Conservation (phyloP, 2,113 vertebrate genomes). For the Dicrurus megarhynchus region DNA sequence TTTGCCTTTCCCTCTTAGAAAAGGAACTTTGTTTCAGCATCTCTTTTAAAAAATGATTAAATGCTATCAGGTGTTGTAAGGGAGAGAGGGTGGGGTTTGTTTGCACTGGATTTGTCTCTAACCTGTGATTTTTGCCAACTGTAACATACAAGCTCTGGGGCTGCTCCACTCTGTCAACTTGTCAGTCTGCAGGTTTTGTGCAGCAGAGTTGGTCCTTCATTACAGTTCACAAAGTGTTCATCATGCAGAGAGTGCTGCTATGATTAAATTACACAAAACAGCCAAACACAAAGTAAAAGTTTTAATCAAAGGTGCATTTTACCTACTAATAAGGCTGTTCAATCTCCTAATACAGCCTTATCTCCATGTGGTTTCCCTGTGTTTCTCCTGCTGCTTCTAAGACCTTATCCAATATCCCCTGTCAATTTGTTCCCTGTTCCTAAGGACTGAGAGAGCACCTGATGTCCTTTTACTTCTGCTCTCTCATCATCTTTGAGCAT, state of each 20-base stretch:
- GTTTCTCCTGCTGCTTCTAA: neutral
- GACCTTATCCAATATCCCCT: neutral
- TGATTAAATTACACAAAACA: neutral
- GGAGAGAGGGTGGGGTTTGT: neutral
- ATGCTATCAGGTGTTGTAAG: neutral
- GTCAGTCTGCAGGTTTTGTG: neutral
- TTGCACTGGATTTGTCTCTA: neutral
- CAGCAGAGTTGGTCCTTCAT: neutral
- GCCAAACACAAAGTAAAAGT: neutral
- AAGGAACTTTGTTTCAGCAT: neutral
- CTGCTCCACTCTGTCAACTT: neutral
- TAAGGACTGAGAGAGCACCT: neutral
- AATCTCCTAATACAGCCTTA: neutral
- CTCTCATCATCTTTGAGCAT: neutral
- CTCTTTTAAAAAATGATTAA: neutral
- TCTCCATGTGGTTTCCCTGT: neutral
- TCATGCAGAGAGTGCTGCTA: neutral
- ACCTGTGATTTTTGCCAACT: neutral
- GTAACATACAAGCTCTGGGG: neutral
- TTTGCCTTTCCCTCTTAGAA: neutral
- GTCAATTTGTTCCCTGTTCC: neutral
- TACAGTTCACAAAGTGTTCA: neutral
- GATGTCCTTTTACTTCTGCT: neutral
- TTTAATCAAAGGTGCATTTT: neutral
- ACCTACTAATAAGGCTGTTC: neutral